Evolutionary conservation across 2,888 invertebrate genomes (phyloP), one percentile per base, ranked within the genome.

Genomic region (Sinodicranocentrus sp.): DNA sequence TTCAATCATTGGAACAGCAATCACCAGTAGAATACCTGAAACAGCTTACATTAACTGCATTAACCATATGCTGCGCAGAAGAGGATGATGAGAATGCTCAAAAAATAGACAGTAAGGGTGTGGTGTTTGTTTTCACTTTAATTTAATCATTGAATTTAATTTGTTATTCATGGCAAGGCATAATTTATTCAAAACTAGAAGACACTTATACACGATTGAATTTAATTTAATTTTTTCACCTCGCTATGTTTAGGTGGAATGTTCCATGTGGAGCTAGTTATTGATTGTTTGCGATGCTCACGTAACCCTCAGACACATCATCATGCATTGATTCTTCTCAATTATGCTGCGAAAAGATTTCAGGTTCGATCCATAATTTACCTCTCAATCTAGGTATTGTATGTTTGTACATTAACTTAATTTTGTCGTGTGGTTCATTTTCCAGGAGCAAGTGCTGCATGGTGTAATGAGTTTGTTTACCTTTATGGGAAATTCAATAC

Each of bases 401-500:
- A 67, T 33, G 43, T 44, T 8, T n/a, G n/a, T n/a, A n/a, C n/a
- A 28, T 8, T 39, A 13, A 39, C 5, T 39, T 39, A 39, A 39
- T 39, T 39, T 33, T 33, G 33, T 33, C 33, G 33, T 33, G 3
- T 33, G 3, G 33, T 33, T 33, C 33, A 10, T 33, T 68, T 86
- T 86, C 33, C 88, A 91, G 90, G 94, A 94, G 83, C 94, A 95
- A 91, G 96, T 99, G 0, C 91, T 98, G 17, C 95, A 97, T 90
- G 97, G 98, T 89, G 95, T 98, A 2, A 98, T 99, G 94, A 95
- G 97, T 23, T 96, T 99, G 88, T 99, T 99, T 90, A 98, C 98
- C 0, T 99, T 99, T 90, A 97, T 99, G 94, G 99, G 99, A 0
- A 95, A 95, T 0, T 96, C 96, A 0, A 94, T 99, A 10, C 92